Base-by-base conservation (phyloP, 2,113 vertebrate genomes). In the Leptobrachium leishanense region DNA sequence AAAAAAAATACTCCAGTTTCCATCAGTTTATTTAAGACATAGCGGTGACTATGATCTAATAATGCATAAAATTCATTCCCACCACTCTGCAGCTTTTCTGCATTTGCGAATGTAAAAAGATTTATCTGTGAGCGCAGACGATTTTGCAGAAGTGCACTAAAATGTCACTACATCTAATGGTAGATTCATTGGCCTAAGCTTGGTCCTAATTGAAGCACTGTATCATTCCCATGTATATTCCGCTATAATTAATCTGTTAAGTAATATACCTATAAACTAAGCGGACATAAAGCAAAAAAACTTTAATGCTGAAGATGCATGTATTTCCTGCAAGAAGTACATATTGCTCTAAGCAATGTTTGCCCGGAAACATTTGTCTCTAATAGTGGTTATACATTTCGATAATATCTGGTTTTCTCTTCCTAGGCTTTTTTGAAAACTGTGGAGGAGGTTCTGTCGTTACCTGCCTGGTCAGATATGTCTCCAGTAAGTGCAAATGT, bases 391-490 rank as follows among this genome's bases (percentile, higher is more conserved):
- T 55, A 72, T 57, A 39, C 65, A 39, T 65, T 11, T 59, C 3
- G 9, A 73, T 76, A 39, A 5, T 53, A 84, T 7, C 0, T 0
- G 13, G 1, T 63, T 85, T 82, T 1, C 84, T 89, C 82, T 85
- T 75, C 84, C 71, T 72, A 99, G 98, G 89, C 89, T 6, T 98
- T 99, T 88, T 89, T 99, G 65, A 90, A 90, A 85, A 90, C 92
- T 7, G 83, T 97, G 79, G 94, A 91, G 79, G 92, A 96, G 68
- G 89, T 96, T 11, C 85, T 97, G 73, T 83, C 85, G 0, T 84
- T 93, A 81, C 91, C 93, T 2, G 87, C 75, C 50, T 88, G 91
- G 92, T 72, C 69, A 12, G 86, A 90, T 65, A 84, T 79, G 69
- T 87, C 89, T 39, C 84, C 95, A 91, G 94, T 95, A 83, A 91